phyloP scores from a whole-genome alignment of 2,888 invertebrate species.

The Schizotus pectinicornis region DNA sequence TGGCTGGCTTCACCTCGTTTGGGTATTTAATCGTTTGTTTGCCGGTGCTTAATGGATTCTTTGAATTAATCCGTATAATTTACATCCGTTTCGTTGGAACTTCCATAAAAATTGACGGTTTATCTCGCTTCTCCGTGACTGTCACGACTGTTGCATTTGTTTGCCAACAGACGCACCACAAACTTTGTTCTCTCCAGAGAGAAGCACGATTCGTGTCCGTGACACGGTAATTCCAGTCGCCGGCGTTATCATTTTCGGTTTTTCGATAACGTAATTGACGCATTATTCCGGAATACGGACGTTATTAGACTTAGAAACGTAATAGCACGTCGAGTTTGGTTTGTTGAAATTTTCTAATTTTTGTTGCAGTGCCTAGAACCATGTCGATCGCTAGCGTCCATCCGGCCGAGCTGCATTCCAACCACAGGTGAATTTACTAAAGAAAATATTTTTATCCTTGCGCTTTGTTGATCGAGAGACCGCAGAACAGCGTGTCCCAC shows the following conservation, averaged over 20 bases:
- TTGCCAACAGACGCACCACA: no score
- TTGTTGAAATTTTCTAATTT: no score
- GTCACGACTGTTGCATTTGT: no score
- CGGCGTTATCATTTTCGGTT: neutral
- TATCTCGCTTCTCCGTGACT: no score
- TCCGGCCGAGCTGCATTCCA: conserved; percentile 60
- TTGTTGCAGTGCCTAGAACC: conserved; percentile 59
- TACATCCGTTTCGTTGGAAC: no score
- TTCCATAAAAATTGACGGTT: no score
- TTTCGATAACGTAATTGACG: neutral
- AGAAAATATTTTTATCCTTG: neutral
- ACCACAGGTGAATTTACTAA: conserved; percentile 49
- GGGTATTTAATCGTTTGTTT: no score
- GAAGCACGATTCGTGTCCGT: neutral
- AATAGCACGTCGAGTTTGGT: no score
- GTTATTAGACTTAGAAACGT: no score
- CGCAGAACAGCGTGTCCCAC: neutral
- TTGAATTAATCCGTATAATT: no score
- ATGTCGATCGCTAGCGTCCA: conserved; percentile 65
- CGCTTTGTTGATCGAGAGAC: neutral
- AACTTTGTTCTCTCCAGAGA: neutral
- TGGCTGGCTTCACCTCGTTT: no score
- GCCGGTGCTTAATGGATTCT: no score
- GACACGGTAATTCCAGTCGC: neutral
- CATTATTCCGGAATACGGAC: neutral